These are phyloP conservation scores for Stercorarius parasiticus DNA, from an alignment of 2,113 vertebrate species.

Conservation along the genomic window DNA sequence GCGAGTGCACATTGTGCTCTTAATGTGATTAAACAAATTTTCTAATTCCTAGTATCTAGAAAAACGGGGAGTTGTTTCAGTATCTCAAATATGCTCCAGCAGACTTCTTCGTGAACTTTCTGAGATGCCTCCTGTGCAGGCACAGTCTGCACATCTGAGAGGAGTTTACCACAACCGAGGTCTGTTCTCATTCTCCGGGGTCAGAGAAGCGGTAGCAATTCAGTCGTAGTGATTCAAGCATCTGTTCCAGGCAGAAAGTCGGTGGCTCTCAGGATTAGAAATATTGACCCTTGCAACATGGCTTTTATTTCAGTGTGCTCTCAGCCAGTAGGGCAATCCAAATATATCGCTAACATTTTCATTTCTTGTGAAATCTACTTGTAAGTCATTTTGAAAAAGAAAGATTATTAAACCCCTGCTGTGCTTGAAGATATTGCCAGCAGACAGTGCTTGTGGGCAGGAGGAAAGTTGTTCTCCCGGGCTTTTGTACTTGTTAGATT, in stretches of 20 bases:
- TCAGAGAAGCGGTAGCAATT: neutral
- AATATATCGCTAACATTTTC: constrained; percentile 39
- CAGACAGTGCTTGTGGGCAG: constrained; percentile 9
- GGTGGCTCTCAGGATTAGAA: neutral
- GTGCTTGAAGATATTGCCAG: constrained; percentile 19
- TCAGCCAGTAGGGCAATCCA: constrained; percentile 23
- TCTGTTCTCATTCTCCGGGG: neutral
- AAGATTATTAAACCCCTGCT: constrained; percentile 57
- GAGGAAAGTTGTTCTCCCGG: neutral
- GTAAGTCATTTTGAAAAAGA: constrained; percentile 23
- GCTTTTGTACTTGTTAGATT: constrained; percentile 29
- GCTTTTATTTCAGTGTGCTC: neutral
- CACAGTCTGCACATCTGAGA: neutral
- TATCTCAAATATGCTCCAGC: neutral
- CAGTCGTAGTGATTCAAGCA: neutral
- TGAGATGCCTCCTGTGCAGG: neutral
- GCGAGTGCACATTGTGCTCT: neutral
- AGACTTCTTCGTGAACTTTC: neutral
- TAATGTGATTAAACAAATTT: neutral
- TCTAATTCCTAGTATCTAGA: neutral
- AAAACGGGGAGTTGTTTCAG: neutral
- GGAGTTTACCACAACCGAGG: neutral
- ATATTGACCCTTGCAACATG: neutral
- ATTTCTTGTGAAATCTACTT: constrained; percentile 27
- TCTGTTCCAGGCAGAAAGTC: constrained; percentile 12